phyloP scores from a whole-genome alignment of 2,113 vertebrate genomes.

The Cromileptes altivelis region DNA sequence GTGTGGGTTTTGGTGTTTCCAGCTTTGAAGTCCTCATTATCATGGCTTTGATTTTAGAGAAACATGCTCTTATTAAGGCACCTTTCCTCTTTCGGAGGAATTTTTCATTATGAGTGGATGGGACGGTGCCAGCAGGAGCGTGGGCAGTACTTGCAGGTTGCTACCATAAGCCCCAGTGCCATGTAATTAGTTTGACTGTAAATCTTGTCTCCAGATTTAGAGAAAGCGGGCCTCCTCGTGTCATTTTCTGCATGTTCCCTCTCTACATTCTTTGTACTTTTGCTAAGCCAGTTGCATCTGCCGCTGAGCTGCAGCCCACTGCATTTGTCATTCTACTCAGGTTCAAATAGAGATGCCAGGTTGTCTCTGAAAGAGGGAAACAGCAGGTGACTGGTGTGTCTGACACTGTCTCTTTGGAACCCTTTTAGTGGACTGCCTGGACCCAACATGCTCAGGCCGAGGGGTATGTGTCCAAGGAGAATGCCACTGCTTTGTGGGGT shows the following conservation, averaged over 20 bases:
- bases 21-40: constrained; percentile 45
- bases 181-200: constrained; percentile 68
- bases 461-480: constrained; percentile 96
- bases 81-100: constrained; percentile 30
- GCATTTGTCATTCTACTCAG: constrained; percentile 40
- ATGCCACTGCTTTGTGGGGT: constrained; percentile 96
- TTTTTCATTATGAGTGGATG: constrained; percentile 57
- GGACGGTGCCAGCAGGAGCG: constrained; percentile 61
- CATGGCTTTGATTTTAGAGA: constrained; percentile 63
- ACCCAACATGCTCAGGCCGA: constrained; percentile 94
- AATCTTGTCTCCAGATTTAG: constrained; percentile 49
- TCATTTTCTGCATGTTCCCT: constrained; percentile 24
- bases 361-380: constrained; percentile 42
- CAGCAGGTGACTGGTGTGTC: constrained; percentile 59
- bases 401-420: constrained; percentile 57
- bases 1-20: constrained; percentile 34
- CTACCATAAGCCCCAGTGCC: constrained; percentile 45
- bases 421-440: constrained; percentile 94
- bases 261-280: constrained; percentile 14
- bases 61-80: constrained; percentile 43
- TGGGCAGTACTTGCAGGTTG: constrained; percentile 63
- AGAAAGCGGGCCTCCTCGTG: constrained; percentile 12
- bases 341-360: constrained; percentile 46
- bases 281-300: constrained; percentile 27
- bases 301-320: constrained; percentile 38